Percentiles rank a stretch among this genome's conserved stretches.
These are phyloP conservation scores for Heliangelus exortis DNA, from an alignment of 2,797 vertebrate species.

Conservation along the genomic window DNA sequence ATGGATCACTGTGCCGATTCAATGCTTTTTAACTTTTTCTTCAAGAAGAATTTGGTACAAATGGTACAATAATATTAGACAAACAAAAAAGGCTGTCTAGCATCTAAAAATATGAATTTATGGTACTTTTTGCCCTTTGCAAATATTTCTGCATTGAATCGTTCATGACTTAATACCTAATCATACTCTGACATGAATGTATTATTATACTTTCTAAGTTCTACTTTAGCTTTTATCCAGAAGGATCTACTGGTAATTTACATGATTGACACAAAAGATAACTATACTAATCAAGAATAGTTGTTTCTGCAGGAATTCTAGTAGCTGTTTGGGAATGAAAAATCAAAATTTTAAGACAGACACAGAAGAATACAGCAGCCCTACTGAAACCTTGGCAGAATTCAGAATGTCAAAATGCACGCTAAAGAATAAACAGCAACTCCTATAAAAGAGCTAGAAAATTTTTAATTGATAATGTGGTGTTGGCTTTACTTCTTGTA, in stretches of 20 bases:
- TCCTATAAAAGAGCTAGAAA: not conserved
- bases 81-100: not conserved
- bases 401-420: not conserved
- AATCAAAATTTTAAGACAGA: not conserved
- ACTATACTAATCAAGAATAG: not conserved
- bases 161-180: not conserved
- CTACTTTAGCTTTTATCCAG: not conserved
- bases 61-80: not conserved
- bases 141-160: constrained; percentile 2
- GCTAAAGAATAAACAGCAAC: not conserved
- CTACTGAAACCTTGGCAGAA: not conserved
- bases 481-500: not conserved
- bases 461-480: not conserved
- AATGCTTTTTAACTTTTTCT: not conserved
- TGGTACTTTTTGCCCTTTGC: not conserved
- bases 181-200: not conserved
- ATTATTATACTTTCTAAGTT: not conserved
- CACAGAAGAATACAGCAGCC: not conserved
- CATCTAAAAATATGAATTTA: not conserved
- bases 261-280: not conserved
- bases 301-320: constrained; percentile 1
- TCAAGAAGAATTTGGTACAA: not conserved
- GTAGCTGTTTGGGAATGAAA: not conserved
- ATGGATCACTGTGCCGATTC: not conserved
- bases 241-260: constrained; percentile 9